Conservation (phyloP, 2,113 vertebrate genomes). For the Delphinapterus leucas region DNA sequence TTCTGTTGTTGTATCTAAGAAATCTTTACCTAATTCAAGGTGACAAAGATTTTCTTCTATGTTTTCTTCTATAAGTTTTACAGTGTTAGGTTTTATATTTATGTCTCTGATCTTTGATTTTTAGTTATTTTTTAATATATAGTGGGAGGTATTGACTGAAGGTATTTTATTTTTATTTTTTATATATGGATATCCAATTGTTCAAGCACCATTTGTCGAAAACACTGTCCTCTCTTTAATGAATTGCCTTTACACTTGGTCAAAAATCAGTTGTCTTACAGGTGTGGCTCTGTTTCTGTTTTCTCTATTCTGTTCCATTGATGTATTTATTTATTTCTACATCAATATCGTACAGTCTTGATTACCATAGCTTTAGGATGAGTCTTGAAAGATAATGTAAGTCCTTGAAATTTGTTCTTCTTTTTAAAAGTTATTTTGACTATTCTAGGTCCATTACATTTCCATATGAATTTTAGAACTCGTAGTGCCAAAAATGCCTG, state of each 20-base stretch:
- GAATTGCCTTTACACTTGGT: background rate
- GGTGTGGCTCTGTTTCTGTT: background rate
- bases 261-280: background rate
- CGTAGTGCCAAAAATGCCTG: background rate
- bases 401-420: background rate
- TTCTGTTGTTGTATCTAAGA: background rate
- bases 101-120: background rate
- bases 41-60: background rate
- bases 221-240: background rate
- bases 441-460: background rate
- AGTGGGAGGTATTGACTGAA: background rate
- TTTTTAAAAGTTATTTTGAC: background rate
- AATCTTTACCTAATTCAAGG: background rate
- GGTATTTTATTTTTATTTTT: background rate
- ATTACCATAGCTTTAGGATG: background rate
- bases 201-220: background rate
- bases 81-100: background rate
- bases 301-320: background rate
- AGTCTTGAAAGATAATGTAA: background rate
- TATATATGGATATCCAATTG: background rate
- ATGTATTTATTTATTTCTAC: background rate
- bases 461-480: background rate
- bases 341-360: background rate
- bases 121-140: background rate
- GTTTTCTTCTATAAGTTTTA: constrained; percentile 3